These are phyloP conservation scores for Amblyopsis hoosieri DNA, from an alignment of 2,797 vertebrate genomes.

Conservation along the genomic window DNA sequence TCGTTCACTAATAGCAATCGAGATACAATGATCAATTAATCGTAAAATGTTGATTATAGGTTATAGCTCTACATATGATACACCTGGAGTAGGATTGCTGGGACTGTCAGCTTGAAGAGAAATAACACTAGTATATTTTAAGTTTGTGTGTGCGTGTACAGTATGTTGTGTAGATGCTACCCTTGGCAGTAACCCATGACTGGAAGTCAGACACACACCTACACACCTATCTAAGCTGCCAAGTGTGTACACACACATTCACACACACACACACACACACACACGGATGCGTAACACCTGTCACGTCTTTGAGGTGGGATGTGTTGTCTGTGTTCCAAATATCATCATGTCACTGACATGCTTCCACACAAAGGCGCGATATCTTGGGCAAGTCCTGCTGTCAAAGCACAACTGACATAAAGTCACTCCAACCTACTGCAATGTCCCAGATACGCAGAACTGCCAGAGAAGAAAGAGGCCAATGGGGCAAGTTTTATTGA, in stretches of 20 bases:
- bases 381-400: constrained; percentile 31
- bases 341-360: constrained; percentile 32
- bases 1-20: too few species aligned
- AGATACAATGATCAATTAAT: too few species aligned
- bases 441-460: constrained; percentile 23
- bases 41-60: too few species aligned
- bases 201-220: not conserved
- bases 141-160: constrained; percentile 23
- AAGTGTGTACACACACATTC: not conserved
- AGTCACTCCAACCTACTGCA: constrained; percentile 14
- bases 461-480: constrained; percentile 11
- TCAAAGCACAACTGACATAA: constrained; percentile 18
- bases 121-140: constrained; percentile 11
- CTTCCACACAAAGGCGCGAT: constrained; percentile 26
- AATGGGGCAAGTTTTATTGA: not conserved
- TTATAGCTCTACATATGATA: not conserved
- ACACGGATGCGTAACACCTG: constrained; percentile 54
- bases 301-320: constrained; percentile 39
- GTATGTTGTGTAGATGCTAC: constrained; percentile 21
- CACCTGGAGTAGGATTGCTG: constrained; percentile 29
- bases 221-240: constrained; percentile 10
- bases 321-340: constrained; percentile 29
- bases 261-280: constrained; percentile 2
- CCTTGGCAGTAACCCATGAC: constrained; percentile 13
- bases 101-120: constrained; percentile 55